A percentile compares a stretch with the other conserved stretches of the same genome.
phyloP scores from a whole-genome alignment of 35 echinoderm and acorn worm genomes.

The Lytechinus pictus region DNA sequence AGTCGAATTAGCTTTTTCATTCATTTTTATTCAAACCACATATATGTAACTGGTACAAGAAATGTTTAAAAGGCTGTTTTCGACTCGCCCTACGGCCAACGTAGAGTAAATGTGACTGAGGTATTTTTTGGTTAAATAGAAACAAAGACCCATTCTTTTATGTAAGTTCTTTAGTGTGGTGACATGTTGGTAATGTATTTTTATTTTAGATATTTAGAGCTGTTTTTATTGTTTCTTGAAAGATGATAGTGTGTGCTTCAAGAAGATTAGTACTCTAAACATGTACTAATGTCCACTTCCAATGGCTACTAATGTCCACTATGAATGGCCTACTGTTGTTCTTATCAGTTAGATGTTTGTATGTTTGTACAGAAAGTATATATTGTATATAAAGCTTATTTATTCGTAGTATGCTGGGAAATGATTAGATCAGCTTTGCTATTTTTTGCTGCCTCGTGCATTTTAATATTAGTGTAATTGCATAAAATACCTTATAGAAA shows the following conservation, averaged over 20 bases:
- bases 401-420: not conserved
- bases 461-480: not conserved
- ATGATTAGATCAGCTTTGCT: not conserved
- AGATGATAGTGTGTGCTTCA: not conserved
- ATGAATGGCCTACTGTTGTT: not conserved
- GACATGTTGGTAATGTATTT: not conserved
- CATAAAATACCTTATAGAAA: not conserved
- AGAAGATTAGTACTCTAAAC: not conserved
- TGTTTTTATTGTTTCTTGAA: not conserved
- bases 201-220: not conserved
- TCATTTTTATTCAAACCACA: too few relatives aligned
- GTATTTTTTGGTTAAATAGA: too few relatives aligned
- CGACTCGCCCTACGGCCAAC: too few relatives aligned
- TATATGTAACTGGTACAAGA: too few relatives aligned
- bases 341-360: not conserved
- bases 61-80: too few relatives aligned
- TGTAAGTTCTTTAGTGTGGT: too few relatives aligned
- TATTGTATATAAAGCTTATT: not conserved
- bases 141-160: too few relatives aligned
- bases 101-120: too few relatives aligned
- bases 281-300: not conserved
- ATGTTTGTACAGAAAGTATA: not conserved
- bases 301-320: not conserved
- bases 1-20: too few relatives aligned
- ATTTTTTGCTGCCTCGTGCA: not conserved